Evolutionary conservation across 2,113 vertebrate genomes (phyloP).

Genomic region (Sylvilagus bachmani): DNA sequence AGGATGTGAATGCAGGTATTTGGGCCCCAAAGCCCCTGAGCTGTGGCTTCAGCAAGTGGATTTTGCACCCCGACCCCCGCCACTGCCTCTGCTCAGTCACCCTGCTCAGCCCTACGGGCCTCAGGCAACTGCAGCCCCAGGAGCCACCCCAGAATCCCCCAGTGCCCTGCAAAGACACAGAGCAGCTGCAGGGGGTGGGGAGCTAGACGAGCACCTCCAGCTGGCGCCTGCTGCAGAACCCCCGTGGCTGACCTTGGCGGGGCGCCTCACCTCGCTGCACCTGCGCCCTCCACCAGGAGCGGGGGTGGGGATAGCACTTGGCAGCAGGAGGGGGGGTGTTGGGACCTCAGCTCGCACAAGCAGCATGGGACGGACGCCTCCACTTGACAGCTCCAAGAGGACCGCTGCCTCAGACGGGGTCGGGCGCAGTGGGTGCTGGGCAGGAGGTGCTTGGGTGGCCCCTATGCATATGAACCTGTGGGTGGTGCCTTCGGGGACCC

Average conservation of each 20-base stretch:
- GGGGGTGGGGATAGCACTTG: not conserved
- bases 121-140: rapidly evolving
- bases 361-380: rapidly evolving
- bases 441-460: rapidly evolving
- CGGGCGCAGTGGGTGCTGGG: not conserved
- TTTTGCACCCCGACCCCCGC: not conserved
- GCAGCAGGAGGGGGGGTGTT: too few species aligned
- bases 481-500: not conserved
- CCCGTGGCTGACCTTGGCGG: not conserved
- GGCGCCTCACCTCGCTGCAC: not conserved
- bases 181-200: too few species aligned
- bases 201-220: not conserved
- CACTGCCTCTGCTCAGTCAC: too few species aligned
- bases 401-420: rapidly evolving
- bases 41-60: not conserved
- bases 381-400: too few species aligned
- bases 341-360: not conserved
- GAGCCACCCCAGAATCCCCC: too few species aligned
- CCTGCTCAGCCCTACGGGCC: too few species aligned
- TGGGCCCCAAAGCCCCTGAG: not conserved
- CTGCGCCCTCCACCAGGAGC: rapidly evolving
- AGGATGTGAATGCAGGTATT: not conserved
- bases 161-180: not conserved
- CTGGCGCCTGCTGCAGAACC: too few species aligned
- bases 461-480: rapidly evolving